Evolutionary conservation across 2,113 vertebrate genomes (phyloP).

Genomic region (Pithys albifrons): DNA sequence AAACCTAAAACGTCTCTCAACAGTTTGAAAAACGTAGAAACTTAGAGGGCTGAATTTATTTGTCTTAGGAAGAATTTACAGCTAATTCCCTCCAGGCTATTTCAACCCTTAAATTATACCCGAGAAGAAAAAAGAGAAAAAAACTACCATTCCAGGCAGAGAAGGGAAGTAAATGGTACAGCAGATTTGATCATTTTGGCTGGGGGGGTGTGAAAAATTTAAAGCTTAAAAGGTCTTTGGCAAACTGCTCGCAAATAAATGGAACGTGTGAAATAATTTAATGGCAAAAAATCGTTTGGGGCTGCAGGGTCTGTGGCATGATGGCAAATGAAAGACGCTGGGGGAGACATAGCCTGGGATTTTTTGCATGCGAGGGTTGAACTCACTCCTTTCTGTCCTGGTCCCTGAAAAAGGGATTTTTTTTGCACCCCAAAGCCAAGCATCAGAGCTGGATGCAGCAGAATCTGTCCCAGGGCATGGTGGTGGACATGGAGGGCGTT

Average conservation of each 20-base stretch:
- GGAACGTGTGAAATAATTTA: constrained; percentile 67
- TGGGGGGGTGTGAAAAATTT: background rate
- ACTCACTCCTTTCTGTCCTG: background rate
- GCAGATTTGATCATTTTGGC: constrained; percentile 43
- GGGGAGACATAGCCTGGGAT: background rate
- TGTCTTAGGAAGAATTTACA: constrained; percentile 81
- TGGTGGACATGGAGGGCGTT: rapidly evolving
- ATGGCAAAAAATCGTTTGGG: constrained; percentile 4
- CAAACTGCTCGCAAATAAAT: constrained; percentile 32
- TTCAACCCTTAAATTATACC: constrained; percentile 75
- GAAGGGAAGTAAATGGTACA: constrained; percentile 14
- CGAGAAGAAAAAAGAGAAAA: background rate
- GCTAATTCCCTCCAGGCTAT: constrained; percentile 77
- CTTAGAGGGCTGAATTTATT: constrained; percentile 75
- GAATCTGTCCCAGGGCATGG: background rate
- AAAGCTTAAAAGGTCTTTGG: constrained; percentile 61
- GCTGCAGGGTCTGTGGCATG: background rate
- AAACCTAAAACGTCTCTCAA: constrained; percentile 72
- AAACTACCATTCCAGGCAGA: constrained; percentile 8
- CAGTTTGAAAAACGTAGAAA: constrained; percentile 53
- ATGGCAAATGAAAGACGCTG: constrained; percentile 39
- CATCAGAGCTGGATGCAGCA: background rate
- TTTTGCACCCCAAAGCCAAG: background rate
- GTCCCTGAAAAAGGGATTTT: rapidly evolving
- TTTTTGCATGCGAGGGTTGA: background rate